These are phyloP conservation scores for Hippocampus kuda DNA, from an alignment of 2,797 vertebrate genomes.

Conservation along the genomic window DNA sequence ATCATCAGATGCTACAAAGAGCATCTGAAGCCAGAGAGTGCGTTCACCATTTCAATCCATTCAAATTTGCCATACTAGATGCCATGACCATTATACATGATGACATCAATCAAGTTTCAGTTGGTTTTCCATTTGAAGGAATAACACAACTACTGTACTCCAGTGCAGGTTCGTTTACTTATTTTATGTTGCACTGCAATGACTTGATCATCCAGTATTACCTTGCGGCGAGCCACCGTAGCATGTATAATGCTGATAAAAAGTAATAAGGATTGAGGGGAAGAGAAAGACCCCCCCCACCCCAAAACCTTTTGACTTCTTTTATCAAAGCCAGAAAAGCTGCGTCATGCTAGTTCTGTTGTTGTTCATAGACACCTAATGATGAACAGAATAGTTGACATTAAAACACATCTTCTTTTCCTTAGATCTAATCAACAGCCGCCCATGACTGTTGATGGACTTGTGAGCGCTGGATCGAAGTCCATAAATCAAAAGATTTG, in stretches of 20 bases:
- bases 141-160: not conserved
- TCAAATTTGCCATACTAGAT: not conserved
- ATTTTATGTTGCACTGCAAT: not conserved
- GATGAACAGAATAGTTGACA: conserved; percentile 13
- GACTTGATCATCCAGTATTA: not conserved
- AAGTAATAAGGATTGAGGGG: not conserved
- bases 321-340: not conserved
- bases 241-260: not conserved
- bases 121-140: not conserved
- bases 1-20: too few relatives aligned
- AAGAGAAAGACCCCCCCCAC: not conserved
- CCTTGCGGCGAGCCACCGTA: not conserved
- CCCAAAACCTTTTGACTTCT: not conserved
- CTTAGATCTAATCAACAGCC: conserved; percentile 3
- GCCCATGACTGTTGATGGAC: not conserved
- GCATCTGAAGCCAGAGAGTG: not conserved
- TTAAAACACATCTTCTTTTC: not conserved
- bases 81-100: not conserved
- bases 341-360: not conserved
- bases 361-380: conserved; percentile 5
- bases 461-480: conserved; percentile 15
- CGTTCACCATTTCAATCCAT: not conserved
- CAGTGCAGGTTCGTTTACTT: not conserved
- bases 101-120: too few relatives aligned
- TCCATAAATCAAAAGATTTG: not conserved